These are phyloP conservation scores for Rhipidura dahli DNA, from an alignment of 2,113 vertebrate genomes.

Conservation along the genomic window DNA sequence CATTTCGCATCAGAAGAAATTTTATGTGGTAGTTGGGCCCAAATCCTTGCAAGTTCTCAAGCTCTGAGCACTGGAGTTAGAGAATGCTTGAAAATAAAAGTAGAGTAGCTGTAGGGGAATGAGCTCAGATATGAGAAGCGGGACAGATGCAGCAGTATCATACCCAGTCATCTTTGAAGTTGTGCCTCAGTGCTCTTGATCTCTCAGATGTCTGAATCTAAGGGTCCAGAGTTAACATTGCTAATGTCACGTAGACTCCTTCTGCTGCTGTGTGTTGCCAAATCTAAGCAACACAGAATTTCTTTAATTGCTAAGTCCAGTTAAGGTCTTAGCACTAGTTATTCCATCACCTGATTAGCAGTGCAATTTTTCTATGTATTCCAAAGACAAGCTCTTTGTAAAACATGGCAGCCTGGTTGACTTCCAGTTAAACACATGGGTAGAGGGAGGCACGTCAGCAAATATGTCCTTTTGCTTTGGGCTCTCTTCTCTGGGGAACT, in stretches of 20 bases:
- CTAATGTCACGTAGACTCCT: neutral
- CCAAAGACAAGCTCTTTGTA: neutral
- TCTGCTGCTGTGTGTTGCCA: neutral
- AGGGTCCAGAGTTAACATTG: neutral
- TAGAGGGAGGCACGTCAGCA: neutral
- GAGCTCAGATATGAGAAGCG: fast-evolving
- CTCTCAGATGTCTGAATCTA: neutral
- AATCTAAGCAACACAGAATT: neutral
- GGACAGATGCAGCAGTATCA: neutral
- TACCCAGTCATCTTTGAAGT: neutral
- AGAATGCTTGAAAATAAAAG: neutral
- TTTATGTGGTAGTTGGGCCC: neutral
- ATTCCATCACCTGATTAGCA: neutral
- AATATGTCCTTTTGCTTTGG: neutral
- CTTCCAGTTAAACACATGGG: neutral
- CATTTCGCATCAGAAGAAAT: neutral
- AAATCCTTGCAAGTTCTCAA: neutral
- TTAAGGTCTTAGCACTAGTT: neutral
- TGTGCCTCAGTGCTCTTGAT: neutral
- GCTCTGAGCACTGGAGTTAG: neutral
- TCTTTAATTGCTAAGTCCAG: neutral
- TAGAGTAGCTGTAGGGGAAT: neutral
- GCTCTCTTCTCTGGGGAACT: neutral
- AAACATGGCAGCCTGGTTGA: neutral
- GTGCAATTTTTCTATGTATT: neutral